Base-by-base conservation (phyloP, 2,113 vertebrate genomes). In the Phrynosoma platyrhinos region DNA sequence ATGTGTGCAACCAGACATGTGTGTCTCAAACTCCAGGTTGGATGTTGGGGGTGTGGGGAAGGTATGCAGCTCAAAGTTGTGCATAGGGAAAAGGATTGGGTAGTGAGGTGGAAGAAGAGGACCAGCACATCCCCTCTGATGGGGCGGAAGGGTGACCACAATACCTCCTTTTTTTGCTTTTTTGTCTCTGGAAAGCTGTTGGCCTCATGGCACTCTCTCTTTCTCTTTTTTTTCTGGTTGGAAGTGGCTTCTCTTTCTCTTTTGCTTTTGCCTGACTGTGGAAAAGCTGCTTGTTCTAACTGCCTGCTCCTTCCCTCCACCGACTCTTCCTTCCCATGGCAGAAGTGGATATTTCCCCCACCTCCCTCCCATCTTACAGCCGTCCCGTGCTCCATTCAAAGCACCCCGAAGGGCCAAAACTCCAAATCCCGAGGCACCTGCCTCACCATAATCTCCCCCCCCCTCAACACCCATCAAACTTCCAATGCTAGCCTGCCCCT, bases 341-440 rank as follows among this genome's bases (percentile, higher is more conserved):
- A 89, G 96, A 95, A 95, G 94, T 94, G 93, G 96, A 91, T 87
- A 88, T 90, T 79, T 94, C 92, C 20, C 79, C 32, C 53, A 27
- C 86, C 9, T 10, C 40, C 78, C 96, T 97, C 96, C 82, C 42
- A 95, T 86, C 96, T 96, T 96, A 96, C 94, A 97, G 97, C 97
- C 96, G 96, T 94, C 91, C 93, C 93, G 95, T 64, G 94, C 96
- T 97, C 96, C 96, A 97, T 98, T 98, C 97, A 98, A 98, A 98
- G 97, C 96, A 94, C 95, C 96, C 95, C 95, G 93, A 97, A 97
- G 96, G 96, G 96, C 96, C 97, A 96, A 92, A 90, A 76, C 30
- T 72, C 42, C 10, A 1, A 18, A 81, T 10, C 25, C 20, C 21
- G 20, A 9, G 80, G 5, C 40, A 20, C 16, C 14, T 30, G 0